Base-by-base conservation (phyloP, 2,888 invertebrate genomes). In the Clunio marinus region DNA sequence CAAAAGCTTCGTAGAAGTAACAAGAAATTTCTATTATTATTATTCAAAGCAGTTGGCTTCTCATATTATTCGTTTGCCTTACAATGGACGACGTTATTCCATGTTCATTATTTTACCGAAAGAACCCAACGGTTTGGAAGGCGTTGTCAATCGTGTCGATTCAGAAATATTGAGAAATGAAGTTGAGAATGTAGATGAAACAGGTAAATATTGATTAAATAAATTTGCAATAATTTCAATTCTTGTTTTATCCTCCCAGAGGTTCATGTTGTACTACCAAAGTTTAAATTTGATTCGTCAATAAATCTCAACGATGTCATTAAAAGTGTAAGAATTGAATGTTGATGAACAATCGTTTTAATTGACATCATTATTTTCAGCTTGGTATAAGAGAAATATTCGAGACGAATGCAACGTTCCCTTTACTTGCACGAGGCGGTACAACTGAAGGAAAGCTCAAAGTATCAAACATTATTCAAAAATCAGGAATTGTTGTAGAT, bases 61-160 rank as follows among this genome's bases (percentile, higher is more conserved):
- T 0, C 87, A 88, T 75, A 85, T 91, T 68, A 75, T 91, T 69
- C 83, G 88, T 71, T 76, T 91, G 75, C 88, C 90, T 0, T 91
- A 91, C 73, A 80, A 84, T 76, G 88, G 88, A 76, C 77, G 79
- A 74, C 70, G 87, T 76, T 88, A 84, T 73, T 83, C 89, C 0
- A 86, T 91, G 86, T 88, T 87, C 73, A 78, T 91, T 10, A 76
- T 91, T 15, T 78, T 91, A 57, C 91, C 91, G 0, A 83, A 86
- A 70, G 80, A 84, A 0, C 75, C 83, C 70, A 83, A 81, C 7
- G 89, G 88, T 1, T 75, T 91, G 4, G 75, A 83, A 1, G 77
- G 82, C 0, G 77, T 91, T 2, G 74, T 87, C 20, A 78, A 82
- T 4, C 81, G 82, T 15, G 75, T 91, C 4, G 83, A 82, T 70